phyloP scores from a whole-genome alignment of 2,113 vertebrate genomes.

The Thryonomys swinderianus region DNA sequence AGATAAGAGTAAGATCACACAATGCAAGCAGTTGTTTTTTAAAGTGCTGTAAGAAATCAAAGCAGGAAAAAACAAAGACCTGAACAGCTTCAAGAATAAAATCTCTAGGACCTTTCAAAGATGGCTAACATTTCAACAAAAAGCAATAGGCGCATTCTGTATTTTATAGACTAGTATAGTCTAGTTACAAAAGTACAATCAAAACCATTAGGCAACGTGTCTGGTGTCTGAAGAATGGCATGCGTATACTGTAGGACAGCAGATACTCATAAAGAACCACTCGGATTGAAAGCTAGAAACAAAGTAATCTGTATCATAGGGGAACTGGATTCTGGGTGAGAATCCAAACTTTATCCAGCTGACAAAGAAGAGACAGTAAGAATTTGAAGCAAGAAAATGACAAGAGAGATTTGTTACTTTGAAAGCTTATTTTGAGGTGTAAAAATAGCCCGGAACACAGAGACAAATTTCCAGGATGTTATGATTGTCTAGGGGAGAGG shows the following conservation, averaged over 20 bases:
- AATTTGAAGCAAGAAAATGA: neutral
- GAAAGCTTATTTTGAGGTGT: neutral
- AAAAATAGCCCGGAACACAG: neutral
- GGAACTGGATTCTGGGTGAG: neutral
- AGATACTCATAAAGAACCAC: neutral
- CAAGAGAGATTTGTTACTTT: neutral
- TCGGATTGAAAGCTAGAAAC: neutral
- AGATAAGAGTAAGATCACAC: neutral
- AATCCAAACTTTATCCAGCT: constrained; percentile 6
- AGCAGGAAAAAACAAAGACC: neutral
- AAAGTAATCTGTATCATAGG: neutral
- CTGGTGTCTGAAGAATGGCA: neutral
- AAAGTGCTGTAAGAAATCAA: neutral
- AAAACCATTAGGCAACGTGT: neutral
- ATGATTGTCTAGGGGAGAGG: neutral
- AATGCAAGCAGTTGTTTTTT: neutral
- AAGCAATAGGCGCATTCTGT: neutral
- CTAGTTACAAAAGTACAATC: neutral
- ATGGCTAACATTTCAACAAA: neutral
- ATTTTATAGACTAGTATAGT: neutral
- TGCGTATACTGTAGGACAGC: neutral
- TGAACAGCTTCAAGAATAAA: neutral
- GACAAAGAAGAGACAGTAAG: constrained; percentile 4
- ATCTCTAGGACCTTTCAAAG: neutral
- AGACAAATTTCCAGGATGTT: constrained; percentile 25